These are phyloP conservation scores for Eudemis profundana DNA, from an alignment of 2,888 invertebrate genomes.

Conservation along the genomic window DNA sequence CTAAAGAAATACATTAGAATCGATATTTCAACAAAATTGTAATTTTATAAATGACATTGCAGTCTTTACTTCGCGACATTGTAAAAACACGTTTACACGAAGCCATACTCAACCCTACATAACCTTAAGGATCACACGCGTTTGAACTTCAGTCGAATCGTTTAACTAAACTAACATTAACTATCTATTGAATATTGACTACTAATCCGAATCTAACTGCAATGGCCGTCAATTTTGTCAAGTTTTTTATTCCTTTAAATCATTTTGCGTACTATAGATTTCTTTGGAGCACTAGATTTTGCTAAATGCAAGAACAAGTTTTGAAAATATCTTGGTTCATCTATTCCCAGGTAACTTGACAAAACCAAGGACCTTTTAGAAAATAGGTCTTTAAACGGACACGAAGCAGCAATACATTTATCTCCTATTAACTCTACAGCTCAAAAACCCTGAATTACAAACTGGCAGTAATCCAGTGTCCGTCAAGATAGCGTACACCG, in stretches of 20 bases:
- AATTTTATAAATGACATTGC: slow-evolving; percentile 1
- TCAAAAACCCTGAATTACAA: slow-evolving; percentile 5
- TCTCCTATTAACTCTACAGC: neutral
- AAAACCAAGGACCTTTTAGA: neutral
- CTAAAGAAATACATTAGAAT: neutral
- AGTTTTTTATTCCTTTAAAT: neutral
- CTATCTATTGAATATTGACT: slow-evolving; percentile 28
- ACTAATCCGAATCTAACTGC: slow-evolving; percentile 1
- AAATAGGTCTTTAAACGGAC: neutral
- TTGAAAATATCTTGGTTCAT: neutral
- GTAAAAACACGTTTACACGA: slow-evolving; percentile 17
- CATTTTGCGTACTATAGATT: neutral
- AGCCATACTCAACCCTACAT: slow-evolving; percentile 53
- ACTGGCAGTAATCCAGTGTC: neutral
- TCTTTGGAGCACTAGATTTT: neutral
- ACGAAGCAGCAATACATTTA: neutral
- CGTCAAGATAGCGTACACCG: too few relatives aligned
- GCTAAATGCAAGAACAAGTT: neutral
- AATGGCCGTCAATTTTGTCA: slow-evolving; percentile 3
- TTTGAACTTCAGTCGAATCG: slow-evolving; percentile 70
- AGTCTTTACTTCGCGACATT: slow-evolving; percentile 4
- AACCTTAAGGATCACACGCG: slow-evolving; percentile 58
- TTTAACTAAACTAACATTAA: slow-evolving; percentile 53
- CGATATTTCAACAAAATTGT: neutral
- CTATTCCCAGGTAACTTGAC: neutral